Percentiles rank a stretch among this genome's conserved stretches.
Evolutionary conservation across 2,888 invertebrate species (phyloP).

Genomic region (Agrochola circellaris): DNA sequence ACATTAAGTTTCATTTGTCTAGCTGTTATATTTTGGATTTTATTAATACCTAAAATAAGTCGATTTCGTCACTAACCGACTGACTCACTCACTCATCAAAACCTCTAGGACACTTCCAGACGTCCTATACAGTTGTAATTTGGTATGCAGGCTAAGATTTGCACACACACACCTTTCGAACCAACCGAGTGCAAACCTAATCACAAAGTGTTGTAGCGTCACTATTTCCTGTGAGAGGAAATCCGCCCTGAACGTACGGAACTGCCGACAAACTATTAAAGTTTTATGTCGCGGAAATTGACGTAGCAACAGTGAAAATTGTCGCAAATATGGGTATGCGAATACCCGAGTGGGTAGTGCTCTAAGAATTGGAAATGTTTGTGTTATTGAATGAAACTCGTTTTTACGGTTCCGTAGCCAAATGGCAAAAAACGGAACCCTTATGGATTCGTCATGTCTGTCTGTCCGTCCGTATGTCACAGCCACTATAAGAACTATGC

Average conservation of each 20-base stretch:
- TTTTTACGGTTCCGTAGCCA: background rate
- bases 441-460: too few relatives aligned
- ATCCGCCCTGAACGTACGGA: conserved; percentile 4
- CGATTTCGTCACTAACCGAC: background rate
- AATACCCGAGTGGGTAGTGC: background rate
- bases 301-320: conserved; percentile 19
- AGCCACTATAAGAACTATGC: too few relatives aligned
- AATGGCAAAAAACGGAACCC: too few relatives aligned
- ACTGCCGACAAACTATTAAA: conserved; percentile 44
- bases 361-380: conserved; percentile 8
- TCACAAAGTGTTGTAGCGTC: conserved; percentile 21
- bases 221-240: conserved; percentile 32
- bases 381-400: background rate
- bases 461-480: too few relatives aligned
- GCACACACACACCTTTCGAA: background rate
- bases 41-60: background rate
- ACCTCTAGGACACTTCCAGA: background rate
- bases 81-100: background rate
- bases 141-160: background rate
- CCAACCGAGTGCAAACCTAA: conserved; percentile 15
- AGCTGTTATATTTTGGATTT: background rate
- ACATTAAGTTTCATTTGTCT: background rate
- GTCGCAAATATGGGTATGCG: background rate
- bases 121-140: background rate
- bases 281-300: conserved; percentile 45